Evolutionary conservation across 2,888 invertebrate species (phyloP).

Genomic region (Morinoia aosen): DNA sequence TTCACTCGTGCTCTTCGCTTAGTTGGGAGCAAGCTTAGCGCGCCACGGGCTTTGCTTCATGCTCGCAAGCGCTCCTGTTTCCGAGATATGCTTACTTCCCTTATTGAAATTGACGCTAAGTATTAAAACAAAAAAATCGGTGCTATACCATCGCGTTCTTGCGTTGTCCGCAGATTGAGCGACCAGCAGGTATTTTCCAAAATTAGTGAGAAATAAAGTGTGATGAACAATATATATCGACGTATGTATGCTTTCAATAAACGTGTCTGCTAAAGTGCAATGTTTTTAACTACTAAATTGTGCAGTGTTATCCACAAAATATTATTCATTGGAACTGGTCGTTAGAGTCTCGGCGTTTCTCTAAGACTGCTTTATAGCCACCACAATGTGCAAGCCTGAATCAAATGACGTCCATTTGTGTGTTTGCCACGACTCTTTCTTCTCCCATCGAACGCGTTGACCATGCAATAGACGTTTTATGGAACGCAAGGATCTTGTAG

Average conservation of each 20-base stretch:
- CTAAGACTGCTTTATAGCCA: neutral
- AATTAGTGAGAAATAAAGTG: too few species aligned
- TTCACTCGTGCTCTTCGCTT: neutral
- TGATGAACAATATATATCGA: too few species aligned
- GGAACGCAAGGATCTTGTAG: neutral
- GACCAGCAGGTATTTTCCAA: too few species aligned
- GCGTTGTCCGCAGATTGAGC: too few species aligned
- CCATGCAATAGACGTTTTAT: neutral
- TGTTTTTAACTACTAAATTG: neutral
- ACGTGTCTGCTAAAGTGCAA: neutral
- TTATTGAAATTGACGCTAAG: neutral
- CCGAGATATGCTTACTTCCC: neutral
- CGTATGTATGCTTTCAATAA: too few species aligned
- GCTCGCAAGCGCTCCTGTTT: neutral
- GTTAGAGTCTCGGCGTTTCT: neutral
- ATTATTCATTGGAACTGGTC: neutral
- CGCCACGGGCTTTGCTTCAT: neutral
- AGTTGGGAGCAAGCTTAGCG: neutral
- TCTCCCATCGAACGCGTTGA: neutral
- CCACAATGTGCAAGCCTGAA: neutral
- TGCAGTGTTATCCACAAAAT: too few species aligned
- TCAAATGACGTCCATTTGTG: neutral
- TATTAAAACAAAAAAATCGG: neutral
- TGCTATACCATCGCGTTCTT: too few species aligned
- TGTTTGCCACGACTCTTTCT: neutral